Base-by-base conservation (phyloP, 2,797 vertebrate species). In the Amblyopsis hoosieri region DNA sequence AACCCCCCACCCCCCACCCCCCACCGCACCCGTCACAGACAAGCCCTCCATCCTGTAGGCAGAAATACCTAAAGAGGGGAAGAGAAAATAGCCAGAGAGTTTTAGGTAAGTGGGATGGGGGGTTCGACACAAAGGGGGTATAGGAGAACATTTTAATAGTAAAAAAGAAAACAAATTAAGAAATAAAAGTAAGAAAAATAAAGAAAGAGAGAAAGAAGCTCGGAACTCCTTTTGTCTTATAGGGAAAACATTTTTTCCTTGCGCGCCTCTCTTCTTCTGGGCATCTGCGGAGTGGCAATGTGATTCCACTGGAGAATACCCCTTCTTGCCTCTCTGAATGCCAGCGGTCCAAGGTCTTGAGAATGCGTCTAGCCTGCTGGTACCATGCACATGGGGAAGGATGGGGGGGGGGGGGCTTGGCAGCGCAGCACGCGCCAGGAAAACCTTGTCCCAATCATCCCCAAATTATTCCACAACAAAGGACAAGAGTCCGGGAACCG, bases 401-500 rank as follows among this genome's bases (percentile, higher is more conserved):
- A 17, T 3, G 23, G 23, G 23, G 3, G 3, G 23, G 23, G 37
- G 76, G 78, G 77, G 75, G 80, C 58, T 71, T 15, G n/a, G 60
- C 64, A 71, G 76, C 82, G 72, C 83, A 76, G 78, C 72, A 51
- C 72, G 78, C 58, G 54, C 74, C 60, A 37, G 64, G 64, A 59
- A 79, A 85, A 84, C 55, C 81, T 63, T 68, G 78, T 78, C 76
- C 76, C 81, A 85, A 84, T 89, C 83, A 83, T 87, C 82, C 72
- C 80, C 80, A 84, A 85, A 86, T 88, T 84, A 86, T 90, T 86
- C 68, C 72, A 83, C 85, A 90, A 92, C 89, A 91, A 92, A 92
- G 89, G 83, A 80, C 76, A 79, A 80, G 67, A 62, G 64, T 71
- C 72, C 59, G 51, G 49, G 75, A 89, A 87, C 77, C 72, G 79